Evolutionary conservation across 1,140 invertebrate genomes (phyloP).

Genomic region (Helicoverpa zea): DNA sequence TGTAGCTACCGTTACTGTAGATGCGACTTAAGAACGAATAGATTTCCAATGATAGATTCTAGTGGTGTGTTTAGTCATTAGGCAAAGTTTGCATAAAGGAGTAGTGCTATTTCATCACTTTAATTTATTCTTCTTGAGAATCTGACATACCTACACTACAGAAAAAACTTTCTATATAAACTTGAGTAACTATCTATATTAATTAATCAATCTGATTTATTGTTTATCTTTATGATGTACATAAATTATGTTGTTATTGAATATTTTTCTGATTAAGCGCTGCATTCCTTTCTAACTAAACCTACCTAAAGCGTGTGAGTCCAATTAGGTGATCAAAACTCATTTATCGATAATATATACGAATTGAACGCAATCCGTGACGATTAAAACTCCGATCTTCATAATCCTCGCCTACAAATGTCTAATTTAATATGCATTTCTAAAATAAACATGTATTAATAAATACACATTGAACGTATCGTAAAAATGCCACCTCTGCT

Average conservation of each 20-base stretch:
- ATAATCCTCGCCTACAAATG: conserved; percentile 20
- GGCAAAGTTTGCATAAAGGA: too few species aligned
- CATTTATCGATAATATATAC: conserved; percentile 41
- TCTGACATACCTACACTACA: too few species aligned
- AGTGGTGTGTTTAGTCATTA: neutral
- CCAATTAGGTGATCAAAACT: conserved; percentile 25
- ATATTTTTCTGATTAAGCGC: conserved; percentile 16
- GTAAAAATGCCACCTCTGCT: conserved; percentile 59
- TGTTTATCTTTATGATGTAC: neutral
- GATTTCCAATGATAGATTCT: conserved; percentile 33
- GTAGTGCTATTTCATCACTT: too few species aligned
- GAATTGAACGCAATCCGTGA: conserved; percentile 12
- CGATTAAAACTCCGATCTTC: conserved; percentile 20
- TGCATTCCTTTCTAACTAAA: conserved; percentile 6
- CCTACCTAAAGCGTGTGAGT: conserved; percentile 20
- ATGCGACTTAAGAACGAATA: conserved; percentile 59
- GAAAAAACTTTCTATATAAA: neutral
- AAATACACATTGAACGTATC: conserved; percentile 28
- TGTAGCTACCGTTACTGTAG: conserved; percentile 74
- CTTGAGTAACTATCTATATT: neutral
- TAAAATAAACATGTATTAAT: conserved; percentile 35
- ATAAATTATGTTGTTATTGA: conserved; percentile 20
- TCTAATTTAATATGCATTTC: conserved; percentile 28
- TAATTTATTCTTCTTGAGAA: too few species aligned
- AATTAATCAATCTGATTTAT: neutral